These are phyloP conservation scores for Oreochromis spilurus DNA, from an alignment of 2,113 vertebrate genomes.

Conservation along the genomic window DNA sequence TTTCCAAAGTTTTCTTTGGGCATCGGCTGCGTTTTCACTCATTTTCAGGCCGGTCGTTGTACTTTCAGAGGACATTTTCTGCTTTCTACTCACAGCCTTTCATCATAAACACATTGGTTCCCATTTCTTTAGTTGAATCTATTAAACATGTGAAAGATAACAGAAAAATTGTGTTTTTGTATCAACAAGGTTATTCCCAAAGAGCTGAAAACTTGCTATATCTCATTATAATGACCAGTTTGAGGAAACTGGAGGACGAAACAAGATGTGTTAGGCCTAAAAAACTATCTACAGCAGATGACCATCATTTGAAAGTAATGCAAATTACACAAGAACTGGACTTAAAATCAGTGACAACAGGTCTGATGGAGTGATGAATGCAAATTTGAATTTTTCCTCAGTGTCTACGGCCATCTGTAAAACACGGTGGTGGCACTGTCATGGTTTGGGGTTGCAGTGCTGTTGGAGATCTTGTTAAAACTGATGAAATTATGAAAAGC, in stretches of 20 bases:
- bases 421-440: no score
- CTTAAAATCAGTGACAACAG: no score
- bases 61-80: rapidly evolving
- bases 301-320: neutral
- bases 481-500: no score
- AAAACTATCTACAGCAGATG: neutral
- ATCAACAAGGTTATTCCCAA: neutral
- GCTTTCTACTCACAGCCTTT: neutral
- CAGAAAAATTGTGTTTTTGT: neutral
- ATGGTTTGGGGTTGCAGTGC: no score
- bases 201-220: neutral
- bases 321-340: no score
- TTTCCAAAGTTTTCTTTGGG: no score
- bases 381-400: no score
- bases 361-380: no score
- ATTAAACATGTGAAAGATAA: neutral
- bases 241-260: no score
- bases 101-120: neutral
- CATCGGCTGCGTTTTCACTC: neutral
- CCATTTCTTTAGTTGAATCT: neutral
- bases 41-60: neutral
- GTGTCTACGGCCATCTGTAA: no score
- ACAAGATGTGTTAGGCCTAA: no score
- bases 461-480: no score
- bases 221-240: neutral